Evolutionary conservation across 2,797 vertebrate species (phyloP), one percentile per base, ranked within the genome.

Genomic region (Chromobotia macracanthus): DNA sequence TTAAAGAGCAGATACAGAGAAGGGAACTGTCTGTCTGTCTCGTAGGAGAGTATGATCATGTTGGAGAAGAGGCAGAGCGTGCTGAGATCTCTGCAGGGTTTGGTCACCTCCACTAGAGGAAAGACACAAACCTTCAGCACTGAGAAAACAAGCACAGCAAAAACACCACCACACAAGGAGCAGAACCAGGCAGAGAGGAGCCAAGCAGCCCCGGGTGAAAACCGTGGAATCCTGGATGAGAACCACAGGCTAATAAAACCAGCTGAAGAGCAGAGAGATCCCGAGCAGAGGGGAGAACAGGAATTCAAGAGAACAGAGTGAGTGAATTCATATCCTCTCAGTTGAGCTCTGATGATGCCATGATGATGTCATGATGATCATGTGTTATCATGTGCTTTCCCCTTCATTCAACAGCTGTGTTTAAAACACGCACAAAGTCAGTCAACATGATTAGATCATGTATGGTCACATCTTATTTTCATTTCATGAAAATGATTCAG

Each of bases 21-120:
- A 2, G 72, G 11, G 1, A 8, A 11, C 15, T 75, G 28, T 44
- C 48, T 9, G 19, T 66, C 48, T 72, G 28, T 64, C 56, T 31
- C 28, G 41, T 74, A 91, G 92, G 85, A 75, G 0, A 84, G 77
- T 80, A 79, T 9, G 86, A 75, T 48, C 80, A 89, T 72, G 44
- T 90, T 90, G 0, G 87, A 82, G 55, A 87, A 81, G 80, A 90
- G 90, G 72, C 85, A 90, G 69, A 90, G 86, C 1, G 0, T 94
- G 67, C 6, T 94, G 5, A 89, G 65, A 7, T 93, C 92, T 15
- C 89, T 94, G 28, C 83, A 88, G 53, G 91, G 91, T 0, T 80
- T 94, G 68, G 86, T 94, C 60, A 90, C 84, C 28, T 72, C 80
- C 9, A 86, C 81, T 0, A 65, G 84, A 55, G 83, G 83, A 67